A percentile compares a stretch with the other conserved stretches of the same genome.
phyloP scores from a whole-genome alignment of 2,113 vertebrate genomes.

The Prolemur simus region DNA sequence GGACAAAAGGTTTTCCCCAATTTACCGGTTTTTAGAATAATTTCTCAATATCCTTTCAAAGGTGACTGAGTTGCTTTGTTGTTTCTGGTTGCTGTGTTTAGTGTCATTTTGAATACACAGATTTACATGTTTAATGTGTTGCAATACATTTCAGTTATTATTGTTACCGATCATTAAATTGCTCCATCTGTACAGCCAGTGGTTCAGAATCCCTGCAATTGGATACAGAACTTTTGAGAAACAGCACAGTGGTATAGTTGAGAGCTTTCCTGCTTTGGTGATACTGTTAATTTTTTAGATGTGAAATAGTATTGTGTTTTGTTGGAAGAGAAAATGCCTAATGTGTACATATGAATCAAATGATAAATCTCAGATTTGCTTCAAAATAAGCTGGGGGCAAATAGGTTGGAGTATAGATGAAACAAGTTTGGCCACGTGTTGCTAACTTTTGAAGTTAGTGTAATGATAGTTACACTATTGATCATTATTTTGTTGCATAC shows the following conservation, averaged over 20 bases:
- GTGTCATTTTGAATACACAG: not conserved
- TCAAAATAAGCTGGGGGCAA: not conserved
- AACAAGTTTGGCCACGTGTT: not conserved
- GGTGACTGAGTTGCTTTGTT: not conserved
- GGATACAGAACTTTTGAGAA: not conserved
- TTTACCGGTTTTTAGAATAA: not conserved
- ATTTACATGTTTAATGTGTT: not conserved
- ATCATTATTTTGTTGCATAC: not conserved
- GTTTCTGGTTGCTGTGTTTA: not conserved
- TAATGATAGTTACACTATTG: not conserved
- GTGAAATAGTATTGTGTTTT: not conserved
- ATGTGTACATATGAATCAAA: not conserved
- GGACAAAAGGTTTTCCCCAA: not conserved
- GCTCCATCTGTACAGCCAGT: not conserved
- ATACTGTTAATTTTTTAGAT: not conserved
- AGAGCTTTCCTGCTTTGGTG: conserved; percentile 6
- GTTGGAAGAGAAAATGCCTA: not conserved
- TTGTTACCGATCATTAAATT: not conserved
- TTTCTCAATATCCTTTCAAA: not conserved
- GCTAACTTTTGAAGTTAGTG: not conserved
- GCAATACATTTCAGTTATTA: not conserved
- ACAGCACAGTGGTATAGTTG: not conserved
- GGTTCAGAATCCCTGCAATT: not conserved
- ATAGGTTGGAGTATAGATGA: not conserved
- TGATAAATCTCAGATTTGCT: not conserved